phyloP scores from a whole-genome alignment of 1,140 invertebrate genomes.

The Acromyrmex charruanus region DNA sequence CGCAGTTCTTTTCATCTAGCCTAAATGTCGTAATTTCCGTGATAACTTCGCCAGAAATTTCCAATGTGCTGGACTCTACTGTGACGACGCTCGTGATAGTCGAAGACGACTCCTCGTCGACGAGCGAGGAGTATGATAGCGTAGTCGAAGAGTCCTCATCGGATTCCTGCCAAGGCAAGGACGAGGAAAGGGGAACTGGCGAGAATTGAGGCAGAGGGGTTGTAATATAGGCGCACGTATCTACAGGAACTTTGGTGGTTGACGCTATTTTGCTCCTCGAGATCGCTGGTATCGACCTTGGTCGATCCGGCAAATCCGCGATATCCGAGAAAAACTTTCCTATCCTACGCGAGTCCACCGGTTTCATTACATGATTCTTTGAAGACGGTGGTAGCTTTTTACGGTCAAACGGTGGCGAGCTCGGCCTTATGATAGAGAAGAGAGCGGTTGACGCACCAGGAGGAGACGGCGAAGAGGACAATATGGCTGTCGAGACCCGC shows the following conservation, averaged over 20 bases:
- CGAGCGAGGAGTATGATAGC: constrained; percentile 20
- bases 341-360: constrained; percentile 38
- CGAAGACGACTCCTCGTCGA: constrained; percentile 60
- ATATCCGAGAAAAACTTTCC: background rate
- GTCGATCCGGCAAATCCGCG: constrained; percentile 21
- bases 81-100: constrained; percentile 41
- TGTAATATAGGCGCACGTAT: constrained; percentile 20
- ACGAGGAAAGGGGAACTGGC: background rate
- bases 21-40: constrained; percentile 52
- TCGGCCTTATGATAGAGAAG: constrained; percentile 52
- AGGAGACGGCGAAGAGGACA: constrained; percentile 67
- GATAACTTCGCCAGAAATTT: constrained; percentile 45
- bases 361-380: constrained; percentile 21
- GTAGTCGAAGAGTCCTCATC: constrained; percentile 35
- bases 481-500: constrained; percentile 60
- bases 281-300: constrained; percentile 37
- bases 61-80: constrained; percentile 23
- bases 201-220: constrained; percentile 30
- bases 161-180: constrained; percentile 20
- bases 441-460: constrained; percentile 71
- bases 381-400: constrained; percentile 20
- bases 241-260: constrained; percentile 64
- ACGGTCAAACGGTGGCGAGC: constrained; percentile 49
- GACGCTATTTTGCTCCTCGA: constrained; percentile 33
- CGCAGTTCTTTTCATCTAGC: constrained; percentile 38